phyloP scores from a whole-genome alignment of 2,113 vertebrate species.

The Andinoacara biseriatus region DNA sequence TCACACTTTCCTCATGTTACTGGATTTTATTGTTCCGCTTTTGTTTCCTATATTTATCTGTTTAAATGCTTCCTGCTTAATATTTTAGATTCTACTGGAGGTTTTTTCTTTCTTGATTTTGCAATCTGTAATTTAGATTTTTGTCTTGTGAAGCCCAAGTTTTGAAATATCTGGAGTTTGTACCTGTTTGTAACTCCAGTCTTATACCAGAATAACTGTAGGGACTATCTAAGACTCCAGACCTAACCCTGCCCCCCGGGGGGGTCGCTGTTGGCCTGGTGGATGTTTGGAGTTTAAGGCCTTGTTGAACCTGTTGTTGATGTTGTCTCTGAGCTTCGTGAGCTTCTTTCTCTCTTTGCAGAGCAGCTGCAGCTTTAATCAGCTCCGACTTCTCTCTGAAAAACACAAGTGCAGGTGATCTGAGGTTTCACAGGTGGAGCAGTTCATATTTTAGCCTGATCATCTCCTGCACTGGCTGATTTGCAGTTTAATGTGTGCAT shows the following conservation, averaged over 20 bases:
- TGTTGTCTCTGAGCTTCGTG: slow-evolving; percentile 68
- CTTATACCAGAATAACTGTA: background rate
- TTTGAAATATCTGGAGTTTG: background rate
- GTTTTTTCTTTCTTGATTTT: background rate
- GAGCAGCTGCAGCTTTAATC: slow-evolving; percentile 51
- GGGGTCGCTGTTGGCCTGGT: background rate
- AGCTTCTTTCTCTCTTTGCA: slow-evolving; percentile 74
- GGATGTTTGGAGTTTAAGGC: background rate
- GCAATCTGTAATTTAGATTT: too few species aligned
- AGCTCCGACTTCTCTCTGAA: slow-evolving; percentile 73
- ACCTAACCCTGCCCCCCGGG: background rate
- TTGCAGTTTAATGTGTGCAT: background rate
- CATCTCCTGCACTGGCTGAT: background rate
- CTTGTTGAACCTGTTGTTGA: slow-evolving; percentile 66
- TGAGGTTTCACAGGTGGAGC: background rate
- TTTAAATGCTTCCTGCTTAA: background rate
- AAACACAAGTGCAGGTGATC: background rate
- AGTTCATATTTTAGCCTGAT: background rate
- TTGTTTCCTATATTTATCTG: background rate
- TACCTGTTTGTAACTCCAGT: background rate
- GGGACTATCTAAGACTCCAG: background rate
- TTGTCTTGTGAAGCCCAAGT: background rate
- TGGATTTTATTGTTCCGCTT: background rate
- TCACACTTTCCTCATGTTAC: background rate
- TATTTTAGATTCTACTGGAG: background rate